Evolutionary conservation across 1,140 invertebrate species (phyloP).

Genomic region (Antheraea pernyi): DNA sequence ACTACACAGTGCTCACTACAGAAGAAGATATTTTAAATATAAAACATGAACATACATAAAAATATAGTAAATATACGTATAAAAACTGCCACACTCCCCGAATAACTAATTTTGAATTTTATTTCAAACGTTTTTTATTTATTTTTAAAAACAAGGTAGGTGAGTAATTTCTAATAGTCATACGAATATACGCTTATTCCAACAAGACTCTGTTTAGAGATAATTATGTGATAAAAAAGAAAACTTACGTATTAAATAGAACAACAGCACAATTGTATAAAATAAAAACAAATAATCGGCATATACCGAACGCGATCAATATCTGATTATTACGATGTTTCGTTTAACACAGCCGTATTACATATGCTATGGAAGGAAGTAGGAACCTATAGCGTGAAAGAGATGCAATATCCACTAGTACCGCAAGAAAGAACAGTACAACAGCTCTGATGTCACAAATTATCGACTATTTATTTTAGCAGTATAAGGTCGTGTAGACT

Average conservation of each 20-base stretch:
- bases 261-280: neutral
- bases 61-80: neutral
- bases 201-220: neutral
- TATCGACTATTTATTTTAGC: neutral
- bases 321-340: neutral
- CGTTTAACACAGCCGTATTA: neutral
- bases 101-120: neutral
- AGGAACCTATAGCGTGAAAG: neutral
- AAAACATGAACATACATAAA: neutral
- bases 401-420: neutral
- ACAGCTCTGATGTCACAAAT: constrained; percentile 1
- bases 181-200: neutral
- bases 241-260: neutral
- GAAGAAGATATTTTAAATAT: neutral
- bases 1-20: neutral
- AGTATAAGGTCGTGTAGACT: neutral
- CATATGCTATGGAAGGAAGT: neutral
- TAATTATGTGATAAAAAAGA: too few relatives aligned
- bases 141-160: neutral
- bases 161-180: neutral
- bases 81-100: neutral
- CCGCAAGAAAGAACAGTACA: neutral
- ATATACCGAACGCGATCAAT: neutral
- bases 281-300: constrained; percentile 3
- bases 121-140: neutral